Evolutionary conservation across 2,888 invertebrate species (phyloP).

Genomic region (Crocallis elinguaria): DNA sequence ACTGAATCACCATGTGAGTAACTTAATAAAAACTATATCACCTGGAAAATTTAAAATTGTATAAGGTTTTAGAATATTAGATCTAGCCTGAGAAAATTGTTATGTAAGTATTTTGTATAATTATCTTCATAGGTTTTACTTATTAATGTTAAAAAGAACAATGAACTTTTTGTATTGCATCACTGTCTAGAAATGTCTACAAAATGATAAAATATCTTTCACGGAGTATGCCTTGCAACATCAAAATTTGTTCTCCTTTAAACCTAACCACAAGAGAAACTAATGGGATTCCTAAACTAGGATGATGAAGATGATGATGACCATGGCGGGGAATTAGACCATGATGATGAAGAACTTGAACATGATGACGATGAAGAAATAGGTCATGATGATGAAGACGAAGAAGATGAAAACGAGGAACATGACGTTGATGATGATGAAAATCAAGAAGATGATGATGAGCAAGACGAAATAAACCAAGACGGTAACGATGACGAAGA

Average conservation of each 20-base stretch:
- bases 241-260: not conserved
- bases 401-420: constrained; percentile 49
- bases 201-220: too few relatives aligned
- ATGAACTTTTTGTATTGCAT: too few relatives aligned
- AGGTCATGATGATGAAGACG: constrained; percentile 43
- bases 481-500: constrained; percentile 44
- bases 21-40: too few relatives aligned
- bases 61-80: too few relatives aligned
- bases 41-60: too few relatives aligned
- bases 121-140: too few relatives aligned
- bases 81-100: too few relatives aligned
- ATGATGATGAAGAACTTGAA: constrained; percentile 43
- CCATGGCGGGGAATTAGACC: constrained; percentile 51
- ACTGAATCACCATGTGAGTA: constrained; percentile 78
- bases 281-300: constrained; percentile 42
- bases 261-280: constrained; percentile 4
- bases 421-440: constrained; percentile 40
- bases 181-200: too few relatives aligned
- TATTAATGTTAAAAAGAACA: too few relatives aligned
- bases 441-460: constrained; percentile 36
- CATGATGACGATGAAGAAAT: constrained; percentile 53
- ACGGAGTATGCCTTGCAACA: too few relatives aligned
- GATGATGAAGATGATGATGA: constrained; percentile 53
- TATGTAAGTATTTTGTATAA: too few relatives aligned
- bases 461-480: constrained; percentile 45